Conservation (phyloP, 2,888 invertebrate species). For the Mamestra brassicae region DNA sequence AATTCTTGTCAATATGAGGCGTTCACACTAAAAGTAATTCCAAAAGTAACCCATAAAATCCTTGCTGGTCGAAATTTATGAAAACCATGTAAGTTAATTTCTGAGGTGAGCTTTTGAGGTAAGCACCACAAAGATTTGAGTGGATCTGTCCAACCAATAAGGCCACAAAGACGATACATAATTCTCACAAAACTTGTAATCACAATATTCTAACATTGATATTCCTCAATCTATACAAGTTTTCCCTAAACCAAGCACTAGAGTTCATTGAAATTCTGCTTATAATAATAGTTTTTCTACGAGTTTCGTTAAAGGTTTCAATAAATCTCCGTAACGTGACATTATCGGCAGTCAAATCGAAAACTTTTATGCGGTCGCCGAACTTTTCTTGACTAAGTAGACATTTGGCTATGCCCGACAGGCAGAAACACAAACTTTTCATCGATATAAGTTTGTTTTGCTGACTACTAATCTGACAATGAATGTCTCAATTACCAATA, state of each 20-base stretch:
- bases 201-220: not conserved
- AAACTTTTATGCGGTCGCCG: slow-evolving; percentile 48
- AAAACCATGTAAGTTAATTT: too few species aligned
- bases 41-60: too few species aligned
- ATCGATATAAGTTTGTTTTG: slow-evolving; percentile 13
- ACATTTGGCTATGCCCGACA: not conserved
- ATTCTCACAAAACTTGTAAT: too few species aligned
- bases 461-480: not conserved
- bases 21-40: too few species aligned
- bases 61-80: too few species aligned
- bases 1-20: too few species aligned
- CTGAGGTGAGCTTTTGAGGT: too few species aligned
- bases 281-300: slow-evolving; percentile 25
- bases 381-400: slow-evolving; percentile 34
- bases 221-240: not conserved
- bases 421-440: not conserved
- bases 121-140: too few species aligned
- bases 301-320: slow-evolving; percentile 21
- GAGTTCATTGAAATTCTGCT: slow-evolving; percentile 28
- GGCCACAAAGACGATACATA: too few species aligned
- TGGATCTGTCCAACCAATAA: too few species aligned
- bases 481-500: not conserved
- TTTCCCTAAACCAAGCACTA: not conserved
- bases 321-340: slow-evolving; percentile 45
- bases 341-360: slow-evolving; percentile 45